Base-by-base conservation (phyloP, 2,113 vertebrate species). In the Mobula birostris region DNA sequence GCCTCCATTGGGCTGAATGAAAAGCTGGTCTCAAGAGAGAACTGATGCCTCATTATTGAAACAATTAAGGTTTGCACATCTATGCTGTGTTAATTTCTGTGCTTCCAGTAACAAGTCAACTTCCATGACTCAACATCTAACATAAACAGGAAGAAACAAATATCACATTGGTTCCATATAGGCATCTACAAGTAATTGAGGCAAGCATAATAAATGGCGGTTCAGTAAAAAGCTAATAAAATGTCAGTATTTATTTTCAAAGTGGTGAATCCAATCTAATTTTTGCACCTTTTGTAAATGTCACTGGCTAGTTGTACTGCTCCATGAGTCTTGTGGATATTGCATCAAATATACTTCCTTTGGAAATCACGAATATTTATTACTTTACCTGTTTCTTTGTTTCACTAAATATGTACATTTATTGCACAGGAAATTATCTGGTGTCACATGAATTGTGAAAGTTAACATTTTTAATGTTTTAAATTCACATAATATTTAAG, bases 51-150 rank as follows among this genome's bases (percentile, higher is more conserved):
- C 70, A 74, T 93, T 93, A 56, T 2, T 56, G 19, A 93, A 93
- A 93, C 91, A 93, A 93, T 93, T 93, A 93, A 74, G 40, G 91
- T 74, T 74, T 74, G 40, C 91, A 93, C 68, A 74, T 93, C 40
- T 48, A 93, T 70, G 48, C 40, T 5, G 11, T 93, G 70, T 93
- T 93, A 74, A 93, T 93, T 93, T 74, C 29, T 32, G 24, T 56
- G 91, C 36, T 29, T 56, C 3, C 36, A 15, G 32, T 74, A 93
- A 93, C 91, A 93, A 70, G 91, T 93, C 66, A 74, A 74, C 70
- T 29, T 93, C 48, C 11, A 74, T 93, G 91, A 93, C 91, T 93
- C 91, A 93, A 93, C 70, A 93, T 76, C 70, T 74, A 93, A 74
- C 9, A 56, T 93, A 93, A 93, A 93, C 36, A 93, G 70, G 70